Conservation (phyloP, 2,113 vertebrate genomes). For the Dasyornis broadbenti region DNA sequence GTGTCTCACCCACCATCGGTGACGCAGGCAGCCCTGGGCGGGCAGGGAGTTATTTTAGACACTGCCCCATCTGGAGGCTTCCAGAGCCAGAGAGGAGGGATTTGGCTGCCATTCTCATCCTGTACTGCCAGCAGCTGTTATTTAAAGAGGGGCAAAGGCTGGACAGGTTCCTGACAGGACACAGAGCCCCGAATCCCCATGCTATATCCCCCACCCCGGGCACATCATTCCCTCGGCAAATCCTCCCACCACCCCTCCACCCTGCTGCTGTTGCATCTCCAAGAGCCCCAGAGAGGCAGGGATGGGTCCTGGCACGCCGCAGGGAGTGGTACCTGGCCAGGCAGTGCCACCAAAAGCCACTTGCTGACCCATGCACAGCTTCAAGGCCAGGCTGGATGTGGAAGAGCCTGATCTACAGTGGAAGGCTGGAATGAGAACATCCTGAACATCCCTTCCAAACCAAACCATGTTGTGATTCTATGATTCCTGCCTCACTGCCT, state of each 20-base stretch:
- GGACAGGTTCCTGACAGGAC: fast-evolving
- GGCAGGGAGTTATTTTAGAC: constrained; percentile 3
- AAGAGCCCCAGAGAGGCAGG: fast-evolving
- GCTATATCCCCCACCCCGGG: fast-evolving
- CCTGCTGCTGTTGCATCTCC: background rate
- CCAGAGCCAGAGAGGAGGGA: background rate
- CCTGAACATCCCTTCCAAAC: background rate
- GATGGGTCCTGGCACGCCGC: fast-evolving
- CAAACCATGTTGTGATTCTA: background rate
- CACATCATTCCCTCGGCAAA: fast-evolving
- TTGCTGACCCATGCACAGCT: fast-evolving
- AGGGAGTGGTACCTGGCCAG: too few relatives aligned
- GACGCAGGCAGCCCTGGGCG: background rate
- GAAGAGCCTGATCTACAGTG: background rate
- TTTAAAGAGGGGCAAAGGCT: background rate
- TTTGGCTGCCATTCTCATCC: background rate
- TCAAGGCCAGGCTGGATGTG: background rate
- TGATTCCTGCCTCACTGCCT: background rate
- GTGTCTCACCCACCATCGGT: background rate
- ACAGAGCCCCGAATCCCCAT: background rate
- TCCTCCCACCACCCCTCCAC: fast-evolving
- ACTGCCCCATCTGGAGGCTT: background rate
- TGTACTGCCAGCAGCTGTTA: background rate
- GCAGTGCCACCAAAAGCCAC: fast-evolving
- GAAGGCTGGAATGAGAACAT: background rate